Evolutionary conservation across 1,140 invertebrate species (phyloP), one percentile per base, ranked within the genome.

Genomic region (Ruditapes philippinarum): DNA sequence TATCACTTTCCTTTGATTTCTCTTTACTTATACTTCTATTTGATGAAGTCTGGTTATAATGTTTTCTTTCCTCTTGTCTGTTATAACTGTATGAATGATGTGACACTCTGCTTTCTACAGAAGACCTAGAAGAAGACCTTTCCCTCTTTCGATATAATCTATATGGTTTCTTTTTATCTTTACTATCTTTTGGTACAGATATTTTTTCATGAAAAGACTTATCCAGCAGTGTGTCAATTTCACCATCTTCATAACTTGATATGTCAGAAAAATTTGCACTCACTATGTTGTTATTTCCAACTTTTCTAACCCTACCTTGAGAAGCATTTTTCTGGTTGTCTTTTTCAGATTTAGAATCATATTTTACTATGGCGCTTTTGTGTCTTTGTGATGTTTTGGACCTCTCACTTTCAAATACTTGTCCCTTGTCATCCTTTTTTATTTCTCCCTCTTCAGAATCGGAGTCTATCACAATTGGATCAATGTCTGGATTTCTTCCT

Each of bases 371-470:
- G n/a, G n/a, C n/a, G n/a, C n/a, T n/a, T n/a, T n/a, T n/a, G n/a
- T n/a, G n/a, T n/a, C n/a, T n/a, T n/a, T n/a, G n/a, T n/a, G n/a
- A n/a, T 19, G 54, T 33, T 68, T 9, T 31, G 2, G 22, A 33
- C 33, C 19, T 68, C 33, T 31, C 62, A 33, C 22, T 36, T 40
- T 40, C n/a, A 73, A 22, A 7, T 73, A 42, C 5, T 38, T 11
- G 4, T 12, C 36, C 42, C 9, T 68, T 31, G 4, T 38, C n/a
- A 73, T 42, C 68, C 12, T 17, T 73, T 45, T 4, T 38, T 28
- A 78, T 33, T 33, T 78, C 42, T 19, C 74, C 45, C 11, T 78
- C 74, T 78, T 78, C 74, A 19, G 22, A 31, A 33, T 78, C 74
- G 36, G 42, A 36, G 7, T 78, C 45, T 51, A 51, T 4, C 9